These are phyloP conservation scores for Ricordea florida DNA, from an alignment of 92 coral and sea anemone genomes.

Conservation along the genomic window DNA sequence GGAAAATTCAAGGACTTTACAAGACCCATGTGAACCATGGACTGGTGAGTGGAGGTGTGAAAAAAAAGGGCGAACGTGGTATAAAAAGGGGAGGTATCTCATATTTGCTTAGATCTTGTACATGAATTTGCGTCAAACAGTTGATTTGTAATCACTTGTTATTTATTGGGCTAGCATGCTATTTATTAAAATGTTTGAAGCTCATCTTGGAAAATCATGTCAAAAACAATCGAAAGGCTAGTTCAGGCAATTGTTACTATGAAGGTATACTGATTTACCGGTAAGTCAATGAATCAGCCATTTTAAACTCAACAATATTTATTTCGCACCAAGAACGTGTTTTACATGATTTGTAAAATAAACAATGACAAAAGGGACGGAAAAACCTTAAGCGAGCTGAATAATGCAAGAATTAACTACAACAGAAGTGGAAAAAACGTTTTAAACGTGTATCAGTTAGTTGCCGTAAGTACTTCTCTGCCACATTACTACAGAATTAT, in stretches of 20 bases:
- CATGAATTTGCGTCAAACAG: not conserved
- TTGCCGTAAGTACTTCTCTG: not conserved
- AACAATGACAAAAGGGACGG: not conserved
- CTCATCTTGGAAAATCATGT: too few relatives aligned
- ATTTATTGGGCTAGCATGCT: not conserved
- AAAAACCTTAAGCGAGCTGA: not conserved
- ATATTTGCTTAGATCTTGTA: too few relatives aligned
- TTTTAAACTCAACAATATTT: not conserved
- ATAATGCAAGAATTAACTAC: constrained; percentile 1
- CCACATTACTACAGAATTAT: not conserved
- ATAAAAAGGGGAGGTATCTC: too few relatives aligned
- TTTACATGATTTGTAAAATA: not conserved
- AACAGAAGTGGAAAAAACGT: not conserved
- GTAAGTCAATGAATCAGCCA: not conserved
- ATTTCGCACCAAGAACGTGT: not conserved
- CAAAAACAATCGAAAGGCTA: too few relatives aligned
- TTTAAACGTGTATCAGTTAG: not conserved
- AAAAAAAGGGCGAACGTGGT: too few relatives aligned
- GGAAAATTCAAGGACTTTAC: too few relatives aligned
- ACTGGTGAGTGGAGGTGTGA: too few relatives aligned
- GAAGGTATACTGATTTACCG: constrained; percentile 8
- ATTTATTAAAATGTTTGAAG: too few relatives aligned
- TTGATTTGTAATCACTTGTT: not conserved
- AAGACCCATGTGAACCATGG: too few relatives aligned
- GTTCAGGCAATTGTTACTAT: not conserved